phyloP scores from a whole-genome alignment of 2,113 vertebrate species.

The Aphyosemion australe region DNA sequence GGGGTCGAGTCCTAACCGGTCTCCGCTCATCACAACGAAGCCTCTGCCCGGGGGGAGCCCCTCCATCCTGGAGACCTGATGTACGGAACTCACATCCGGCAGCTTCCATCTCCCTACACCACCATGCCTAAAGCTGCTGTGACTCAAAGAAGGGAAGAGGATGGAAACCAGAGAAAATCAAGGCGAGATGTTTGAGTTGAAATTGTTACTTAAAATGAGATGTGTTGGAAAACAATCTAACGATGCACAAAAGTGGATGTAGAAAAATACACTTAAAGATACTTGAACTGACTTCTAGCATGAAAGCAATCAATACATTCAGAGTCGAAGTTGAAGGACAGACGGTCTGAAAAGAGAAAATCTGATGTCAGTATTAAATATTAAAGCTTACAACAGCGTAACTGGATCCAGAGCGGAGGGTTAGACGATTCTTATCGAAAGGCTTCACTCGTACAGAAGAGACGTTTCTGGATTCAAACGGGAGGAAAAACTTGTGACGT shows the following conservation, averaged over 20 bases:
- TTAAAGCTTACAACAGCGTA: slow-evolving; percentile 9
- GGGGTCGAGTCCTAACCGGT: slow-evolving; percentile 45
- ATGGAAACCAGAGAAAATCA: slow-evolving; percentile 11
- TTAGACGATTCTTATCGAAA: slow-evolving; percentile 7
- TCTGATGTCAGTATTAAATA: slow-evolving; percentile 22
- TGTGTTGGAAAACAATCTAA: slow-evolving; percentile 14
- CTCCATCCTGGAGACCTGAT: slow-evolving; percentile 67
- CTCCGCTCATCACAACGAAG: slow-evolving; percentile 43
- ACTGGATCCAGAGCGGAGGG: slow-evolving; percentile 6
- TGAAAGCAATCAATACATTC: slow-evolving; percentile 45
- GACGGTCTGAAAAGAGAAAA: slow-evolving; percentile 1
- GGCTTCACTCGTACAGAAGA: slow-evolving; percentile 28
- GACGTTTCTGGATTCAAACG: slow-evolving; percentile 19
- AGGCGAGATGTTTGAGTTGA: background rate
- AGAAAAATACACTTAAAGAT: slow-evolving; percentile 8
- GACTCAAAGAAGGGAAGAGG: slow-evolving; percentile 31
- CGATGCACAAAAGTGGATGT: slow-evolving; percentile 25
- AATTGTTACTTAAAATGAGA: slow-evolving; percentile 20
- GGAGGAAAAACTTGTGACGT: slow-evolving; percentile 8
- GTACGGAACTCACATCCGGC: slow-evolving; percentile 24
- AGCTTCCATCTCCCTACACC: slow-evolving; percentile 34
- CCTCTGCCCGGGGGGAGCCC: slow-evolving; percentile 52
- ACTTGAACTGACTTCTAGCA: slow-evolving; percentile 22
- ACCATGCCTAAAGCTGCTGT: slow-evolving; percentile 39
- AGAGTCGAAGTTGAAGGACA: slow-evolving; percentile 30